Conservation (phyloP, 92 coral and sea anemone genomes). For the Pocillopora grandis region DNA sequence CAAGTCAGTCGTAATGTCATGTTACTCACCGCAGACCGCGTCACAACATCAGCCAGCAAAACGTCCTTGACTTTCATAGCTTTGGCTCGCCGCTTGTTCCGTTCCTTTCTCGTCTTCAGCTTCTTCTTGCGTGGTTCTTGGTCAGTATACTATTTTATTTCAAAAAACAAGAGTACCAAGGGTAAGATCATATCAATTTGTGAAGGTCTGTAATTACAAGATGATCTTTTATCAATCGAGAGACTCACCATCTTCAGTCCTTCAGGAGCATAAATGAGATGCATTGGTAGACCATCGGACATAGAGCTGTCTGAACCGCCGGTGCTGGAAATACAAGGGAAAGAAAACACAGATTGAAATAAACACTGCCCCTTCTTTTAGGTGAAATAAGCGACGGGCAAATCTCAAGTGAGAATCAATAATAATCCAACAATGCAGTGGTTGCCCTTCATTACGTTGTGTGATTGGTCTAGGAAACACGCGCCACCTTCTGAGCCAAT, state of each 20-base stretch:
- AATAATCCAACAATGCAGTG: too few relatives aligned
- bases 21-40: slow-evolving; percentile 35
- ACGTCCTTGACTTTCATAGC: slow-evolving; percentile 85
- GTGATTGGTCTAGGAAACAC: too few relatives aligned
- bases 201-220: not conserved
- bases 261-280: slow-evolving; percentile 76
- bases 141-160: not conserved
- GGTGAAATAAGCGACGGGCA: too few relatives aligned
- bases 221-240: too few relatives aligned
- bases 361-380: not conserved
- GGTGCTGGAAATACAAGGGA: slow-evolving; percentile 47
- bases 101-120: slow-evolving; percentile 83
- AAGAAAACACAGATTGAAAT: not conserved
- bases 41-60: slow-evolving; percentile 67
- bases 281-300: slow-evolving; percentile 99
- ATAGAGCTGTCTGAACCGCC: slow-evolving; percentile 97
- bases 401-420: too few relatives aligned
- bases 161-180: not conserved
- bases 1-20: too few relatives aligned
- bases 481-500: too few relatives aligned
- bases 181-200: not conserved
- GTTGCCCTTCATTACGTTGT: too few relatives aligned
- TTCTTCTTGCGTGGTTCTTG: slow-evolving; percentile 74
- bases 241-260: slow-evolving; percentile 59
- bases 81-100: slow-evolving; percentile 90